Conservation (phyloP, 2,888 invertebrate genomes). For the Sussaba pulchella region DNA sequence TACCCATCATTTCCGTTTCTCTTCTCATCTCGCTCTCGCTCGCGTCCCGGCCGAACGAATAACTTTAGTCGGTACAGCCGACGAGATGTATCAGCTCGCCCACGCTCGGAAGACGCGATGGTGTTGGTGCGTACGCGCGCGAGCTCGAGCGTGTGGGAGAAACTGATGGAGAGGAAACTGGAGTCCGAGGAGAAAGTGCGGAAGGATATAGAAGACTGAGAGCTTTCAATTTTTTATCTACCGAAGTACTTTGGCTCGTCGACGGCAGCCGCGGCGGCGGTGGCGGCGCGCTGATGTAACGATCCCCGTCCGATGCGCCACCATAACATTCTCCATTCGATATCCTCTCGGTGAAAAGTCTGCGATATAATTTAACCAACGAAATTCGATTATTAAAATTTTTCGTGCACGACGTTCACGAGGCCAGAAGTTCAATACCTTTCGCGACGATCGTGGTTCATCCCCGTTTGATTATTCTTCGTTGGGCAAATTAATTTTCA, state of each 20-base stretch:
- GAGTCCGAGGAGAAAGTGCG: conserved; percentile 21
- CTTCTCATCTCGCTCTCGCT: conserved; percentile 17
- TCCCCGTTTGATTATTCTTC: background rate
- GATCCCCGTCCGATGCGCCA: conserved; percentile 12
- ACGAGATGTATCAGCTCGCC: conserved; percentile 48
- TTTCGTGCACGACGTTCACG: conserved; percentile 5
- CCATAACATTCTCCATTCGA: conserved; percentile 29
- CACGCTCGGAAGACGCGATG: background rate
- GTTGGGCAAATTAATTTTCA: no score
- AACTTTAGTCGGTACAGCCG: conserved; percentile 65
- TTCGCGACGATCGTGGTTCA: background rate
- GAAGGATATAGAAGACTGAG: conserved; percentile 42
- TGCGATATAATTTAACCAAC: conserved; percentile 29
- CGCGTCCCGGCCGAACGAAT: conserved; percentile 50
- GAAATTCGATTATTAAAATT: conserved; percentile 55
- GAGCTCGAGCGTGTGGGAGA: conserved; percentile 5
- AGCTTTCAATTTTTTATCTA: conserved; percentile 59
- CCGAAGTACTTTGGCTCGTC: conserved; percentile 39
- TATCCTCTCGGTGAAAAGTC: background rate
- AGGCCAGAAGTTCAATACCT: conserved; percentile 26
- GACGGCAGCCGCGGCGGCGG: no score
- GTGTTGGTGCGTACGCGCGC: background rate
- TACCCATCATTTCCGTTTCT: conserved; percentile 38
- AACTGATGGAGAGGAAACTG: background rate
- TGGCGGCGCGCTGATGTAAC: conserved; percentile 13